Percentiles rank a stretch among this genome's conserved stretches.
phyloP scores from a whole-genome alignment of 1,140 invertebrate genomes.

The Idris sp. region DNA sequence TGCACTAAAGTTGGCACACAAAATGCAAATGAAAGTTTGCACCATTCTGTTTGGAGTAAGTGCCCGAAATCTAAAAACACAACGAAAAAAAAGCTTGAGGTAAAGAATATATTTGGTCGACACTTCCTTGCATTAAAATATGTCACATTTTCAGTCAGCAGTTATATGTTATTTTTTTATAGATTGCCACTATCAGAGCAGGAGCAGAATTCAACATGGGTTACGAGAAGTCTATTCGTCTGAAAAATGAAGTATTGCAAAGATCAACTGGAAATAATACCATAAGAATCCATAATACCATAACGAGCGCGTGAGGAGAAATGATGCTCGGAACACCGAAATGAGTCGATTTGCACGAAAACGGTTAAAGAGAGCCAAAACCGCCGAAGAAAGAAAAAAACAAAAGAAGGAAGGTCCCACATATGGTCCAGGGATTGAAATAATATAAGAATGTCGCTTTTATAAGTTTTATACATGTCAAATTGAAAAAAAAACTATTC shows the following conservation, averaged over 20 bases:
- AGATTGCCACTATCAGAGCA: too few species aligned
- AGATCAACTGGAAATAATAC: too few species aligned
- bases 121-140: too few species aligned
- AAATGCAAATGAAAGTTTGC: constrained; percentile 3
- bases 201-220: too few species aligned
- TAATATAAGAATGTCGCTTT: constrained; percentile 3
- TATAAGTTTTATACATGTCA: constrained; percentile 4
- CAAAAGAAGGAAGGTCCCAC: constrained; percentile 20
- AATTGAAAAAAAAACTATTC: not conserved
- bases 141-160: too few species aligned
- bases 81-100: not conserved
- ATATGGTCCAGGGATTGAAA: constrained; percentile 22
- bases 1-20: not conserved
- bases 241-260: too few species aligned
- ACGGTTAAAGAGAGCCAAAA: constrained; percentile 13
- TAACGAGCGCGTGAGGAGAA: constrained; percentile 11
- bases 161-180: too few species aligned
- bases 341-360: constrained; percentile 15
- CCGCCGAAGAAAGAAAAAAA: constrained; percentile 22
- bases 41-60: not conserved
- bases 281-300: too few species aligned
- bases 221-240: too few species aligned
- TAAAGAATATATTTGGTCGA: too few species aligned
- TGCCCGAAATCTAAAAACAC: not conserved
- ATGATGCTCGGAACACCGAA: constrained; percentile 6